Conservation (phyloP, 2,797 vertebrate species). For the Cossypha caffra region DNA sequence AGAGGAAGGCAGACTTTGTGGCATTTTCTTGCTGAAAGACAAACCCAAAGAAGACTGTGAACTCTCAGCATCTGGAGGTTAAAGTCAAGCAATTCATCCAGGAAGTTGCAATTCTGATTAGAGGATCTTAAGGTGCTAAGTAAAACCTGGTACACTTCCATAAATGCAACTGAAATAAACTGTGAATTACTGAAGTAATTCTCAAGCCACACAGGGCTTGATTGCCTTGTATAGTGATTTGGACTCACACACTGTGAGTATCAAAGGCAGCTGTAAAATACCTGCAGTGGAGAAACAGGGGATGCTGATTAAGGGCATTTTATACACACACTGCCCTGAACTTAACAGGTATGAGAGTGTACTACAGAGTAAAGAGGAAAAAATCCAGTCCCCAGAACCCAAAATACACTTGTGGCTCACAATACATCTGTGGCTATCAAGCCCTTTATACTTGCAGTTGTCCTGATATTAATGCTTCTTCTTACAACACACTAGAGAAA, state of each 20-base stretch:
- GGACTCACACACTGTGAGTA: not conserved
- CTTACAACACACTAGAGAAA: not conserved
- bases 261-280: conserved; percentile 19
- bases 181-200: conserved; percentile 1
- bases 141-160: not conserved
- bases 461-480: not conserved
- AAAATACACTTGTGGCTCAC: not conserved
- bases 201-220: not conserved
- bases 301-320: not conserved
- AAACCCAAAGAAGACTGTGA: not conserved
- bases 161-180: conserved; percentile 1
- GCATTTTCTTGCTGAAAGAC: not conserved
- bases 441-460: not conserved
- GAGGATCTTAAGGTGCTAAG: not conserved
- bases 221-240: conserved; percentile 20
- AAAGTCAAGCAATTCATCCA: not conserved
- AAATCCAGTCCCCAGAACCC: not conserved
- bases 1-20: not conserved
- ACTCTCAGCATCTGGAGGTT: conserved; percentile 18
- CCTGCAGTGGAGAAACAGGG: not conserved
- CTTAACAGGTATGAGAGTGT: not conserved
- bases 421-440: not conserved
- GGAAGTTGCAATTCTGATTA: not conserved
- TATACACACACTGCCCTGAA: not conserved
- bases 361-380: not conserved